Conservation (phyloP, 37 sponge, comb jelly and placozoan genomes). For the Beroe forskalii region DNA sequence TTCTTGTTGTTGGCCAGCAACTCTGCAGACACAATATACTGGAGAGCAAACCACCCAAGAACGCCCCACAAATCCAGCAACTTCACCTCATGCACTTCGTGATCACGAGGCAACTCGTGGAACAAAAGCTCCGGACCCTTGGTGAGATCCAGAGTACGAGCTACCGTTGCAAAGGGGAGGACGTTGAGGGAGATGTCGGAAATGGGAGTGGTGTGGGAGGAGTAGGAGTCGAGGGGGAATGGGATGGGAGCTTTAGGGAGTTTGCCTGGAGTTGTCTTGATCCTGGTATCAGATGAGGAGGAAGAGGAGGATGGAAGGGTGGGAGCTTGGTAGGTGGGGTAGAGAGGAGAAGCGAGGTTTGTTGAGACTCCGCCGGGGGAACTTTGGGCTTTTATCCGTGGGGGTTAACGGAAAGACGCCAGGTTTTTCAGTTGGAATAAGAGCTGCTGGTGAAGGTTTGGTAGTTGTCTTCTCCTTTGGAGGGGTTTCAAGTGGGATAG, state of each 20-base stretch:
- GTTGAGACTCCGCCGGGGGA: neutral
- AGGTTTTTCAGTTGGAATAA: too few relatives aligned
- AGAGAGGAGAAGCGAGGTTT: neutral
- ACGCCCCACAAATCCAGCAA: constrained; percentile 34
- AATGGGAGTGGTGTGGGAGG: neutral
- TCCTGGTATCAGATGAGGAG: neutral
- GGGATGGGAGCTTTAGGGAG: neutral
- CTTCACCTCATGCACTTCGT: neutral
- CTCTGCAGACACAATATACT: neutral
- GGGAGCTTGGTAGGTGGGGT: neutral
- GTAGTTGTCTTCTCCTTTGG: too few relatives aligned
- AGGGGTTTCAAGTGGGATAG: too few relatives aligned
- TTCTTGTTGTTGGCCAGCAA: neutral
- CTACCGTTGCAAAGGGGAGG: neutral
- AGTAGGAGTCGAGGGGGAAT: constrained; percentile 13
- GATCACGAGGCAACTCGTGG: neutral
- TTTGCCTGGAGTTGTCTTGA: neutral
- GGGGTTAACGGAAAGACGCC: too few relatives aligned
- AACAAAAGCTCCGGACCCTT: neutral
- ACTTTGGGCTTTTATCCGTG: too few relatives aligned
- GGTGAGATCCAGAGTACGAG: neutral
- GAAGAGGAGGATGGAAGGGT: neutral
- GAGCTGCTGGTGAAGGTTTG: too few relatives aligned
- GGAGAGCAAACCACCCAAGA: constrained; percentile 31
- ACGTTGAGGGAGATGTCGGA: neutral